Conservation (phyloP, 2,888 invertebrate species). For the Halictus ligatus region DNA sequence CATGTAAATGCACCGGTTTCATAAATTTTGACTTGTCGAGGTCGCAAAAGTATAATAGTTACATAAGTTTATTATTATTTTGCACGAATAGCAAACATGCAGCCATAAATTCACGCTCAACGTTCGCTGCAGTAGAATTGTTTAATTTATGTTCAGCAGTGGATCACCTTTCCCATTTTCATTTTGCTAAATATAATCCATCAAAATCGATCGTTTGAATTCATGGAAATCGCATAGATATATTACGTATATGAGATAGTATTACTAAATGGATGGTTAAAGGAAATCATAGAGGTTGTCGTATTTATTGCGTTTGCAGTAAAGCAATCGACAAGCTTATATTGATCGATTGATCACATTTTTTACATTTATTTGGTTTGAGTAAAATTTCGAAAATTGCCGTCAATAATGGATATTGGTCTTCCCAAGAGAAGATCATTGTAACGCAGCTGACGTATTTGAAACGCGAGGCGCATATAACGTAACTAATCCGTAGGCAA, state of each 20-base stretch:
- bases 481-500: constrained; percentile 18
- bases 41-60: background rate
- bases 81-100: background rate
- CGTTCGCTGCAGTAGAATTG: background rate
- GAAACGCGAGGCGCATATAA: background rate
- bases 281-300: background rate
- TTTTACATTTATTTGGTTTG: background rate
- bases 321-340: background rate
- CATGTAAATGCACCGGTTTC: background rate
- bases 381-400: background rate
- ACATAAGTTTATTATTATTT: background rate
- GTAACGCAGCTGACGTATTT: background rate
- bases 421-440: background rate
- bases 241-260: background rate
- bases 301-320: background rate
- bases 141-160: background rate
- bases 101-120: background rate
- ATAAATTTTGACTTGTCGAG: background rate
- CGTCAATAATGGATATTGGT: background rate
- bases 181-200: background rate
- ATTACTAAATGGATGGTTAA: background rate
- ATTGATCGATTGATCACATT: background rate
- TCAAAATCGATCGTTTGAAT: background rate
- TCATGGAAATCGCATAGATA: background rate
- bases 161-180: background rate